These are phyloP conservation scores for Osmoderma eremita DNA, from an alignment of 2,888 invertebrate species.

Conservation along the genomic window DNA sequence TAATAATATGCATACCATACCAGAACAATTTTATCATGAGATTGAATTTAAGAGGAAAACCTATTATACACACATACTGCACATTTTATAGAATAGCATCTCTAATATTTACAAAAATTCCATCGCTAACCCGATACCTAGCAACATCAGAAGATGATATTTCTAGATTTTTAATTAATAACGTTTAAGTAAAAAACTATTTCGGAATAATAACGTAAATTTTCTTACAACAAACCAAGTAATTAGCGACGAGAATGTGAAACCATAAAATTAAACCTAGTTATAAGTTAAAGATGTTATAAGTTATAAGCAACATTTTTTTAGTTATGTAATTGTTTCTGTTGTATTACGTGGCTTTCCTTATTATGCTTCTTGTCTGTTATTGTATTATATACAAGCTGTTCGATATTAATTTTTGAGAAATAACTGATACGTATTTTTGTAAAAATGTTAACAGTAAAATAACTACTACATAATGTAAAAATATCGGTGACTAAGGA, in stretches of 20 bases:
- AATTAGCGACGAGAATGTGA: slow-evolving; percentile 27
- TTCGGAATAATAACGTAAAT: slow-evolving; percentile 20
- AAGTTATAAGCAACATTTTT: slow-evolving; percentile 8
- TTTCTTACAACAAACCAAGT: slow-evolving; percentile 33
- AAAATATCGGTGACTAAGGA: slow-evolving; percentile 10
- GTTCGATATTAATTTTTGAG: slow-evolving; percentile 35
- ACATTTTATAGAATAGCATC: slow-evolving; percentile 20
- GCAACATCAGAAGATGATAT: slow-evolving; percentile 1
- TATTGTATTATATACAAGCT: slow-evolving; percentile 29
- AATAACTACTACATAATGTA: slow-evolving; percentile 28
- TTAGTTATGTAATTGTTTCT: slow-evolving; percentile 20
- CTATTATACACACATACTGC: slow-evolving; percentile 16
- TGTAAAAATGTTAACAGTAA: slow-evolving; percentile 36
- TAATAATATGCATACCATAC: slow-evolving; percentile 20
- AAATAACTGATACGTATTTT: slow-evolving; percentile 38
- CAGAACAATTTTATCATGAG: slow-evolving; percentile 20
- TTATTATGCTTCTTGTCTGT: slow-evolving; percentile 37
- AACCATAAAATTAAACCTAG: slow-evolving; percentile 25
- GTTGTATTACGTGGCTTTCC: slow-evolving; percentile 21
- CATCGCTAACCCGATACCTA: background rate
- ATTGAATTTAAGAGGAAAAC: slow-evolving; percentile 16
- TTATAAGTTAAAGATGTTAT: slow-evolving; percentile 27
- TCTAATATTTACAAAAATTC: slow-evolving; percentile 4
- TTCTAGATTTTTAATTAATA: slow-evolving; percentile 24
- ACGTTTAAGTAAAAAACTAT: slow-evolving; percentile 15